These are phyloP conservation scores for Tipula confusa DNA, from an alignment of 2,888 invertebrate species.

Conservation along the genomic window DNA sequence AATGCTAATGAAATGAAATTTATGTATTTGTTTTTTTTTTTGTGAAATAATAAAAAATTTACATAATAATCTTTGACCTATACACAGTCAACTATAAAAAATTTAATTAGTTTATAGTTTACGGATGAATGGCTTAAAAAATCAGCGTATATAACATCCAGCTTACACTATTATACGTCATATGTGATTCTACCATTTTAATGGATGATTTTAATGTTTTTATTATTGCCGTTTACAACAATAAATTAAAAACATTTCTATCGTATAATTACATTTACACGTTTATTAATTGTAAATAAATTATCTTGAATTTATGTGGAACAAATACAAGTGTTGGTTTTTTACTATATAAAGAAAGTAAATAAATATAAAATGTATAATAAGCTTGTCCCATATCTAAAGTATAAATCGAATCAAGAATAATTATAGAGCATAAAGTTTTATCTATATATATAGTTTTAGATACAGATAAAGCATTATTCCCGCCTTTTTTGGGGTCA, in stretches of 20 bases:
- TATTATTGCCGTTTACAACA: neutral
- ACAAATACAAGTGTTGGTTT: neutral
- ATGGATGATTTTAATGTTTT: neutral
- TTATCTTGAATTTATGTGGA: neutral
- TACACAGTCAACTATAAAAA: neutral
- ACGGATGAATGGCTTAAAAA: neutral
- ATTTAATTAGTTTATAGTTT: neutral
- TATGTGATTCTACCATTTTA: neutral
- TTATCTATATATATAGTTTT: neutral
- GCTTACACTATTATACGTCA: no score
- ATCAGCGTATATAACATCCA: neutral
- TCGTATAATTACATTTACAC: neutral
- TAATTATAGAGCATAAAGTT: neutral
- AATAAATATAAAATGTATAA: neutral
- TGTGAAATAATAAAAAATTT: no score
- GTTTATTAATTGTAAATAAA: slow-evolving; percentile 20
- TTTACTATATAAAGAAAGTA: slow-evolving; percentile 3
- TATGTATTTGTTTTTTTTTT: no score
- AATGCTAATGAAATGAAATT: neutral
- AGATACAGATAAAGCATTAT: neutral
- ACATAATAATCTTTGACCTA: neutral
- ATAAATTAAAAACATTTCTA: neutral
- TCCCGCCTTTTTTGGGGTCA: neutral
- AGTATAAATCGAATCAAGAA: neutral
- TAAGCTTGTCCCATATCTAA: neutral